Percentiles rank a stretch among this genome's conserved stretches.
Evolutionary conservation across 2,797 vertebrate genomes (phyloP).

Genomic region (Molossus alvarezi): DNA sequence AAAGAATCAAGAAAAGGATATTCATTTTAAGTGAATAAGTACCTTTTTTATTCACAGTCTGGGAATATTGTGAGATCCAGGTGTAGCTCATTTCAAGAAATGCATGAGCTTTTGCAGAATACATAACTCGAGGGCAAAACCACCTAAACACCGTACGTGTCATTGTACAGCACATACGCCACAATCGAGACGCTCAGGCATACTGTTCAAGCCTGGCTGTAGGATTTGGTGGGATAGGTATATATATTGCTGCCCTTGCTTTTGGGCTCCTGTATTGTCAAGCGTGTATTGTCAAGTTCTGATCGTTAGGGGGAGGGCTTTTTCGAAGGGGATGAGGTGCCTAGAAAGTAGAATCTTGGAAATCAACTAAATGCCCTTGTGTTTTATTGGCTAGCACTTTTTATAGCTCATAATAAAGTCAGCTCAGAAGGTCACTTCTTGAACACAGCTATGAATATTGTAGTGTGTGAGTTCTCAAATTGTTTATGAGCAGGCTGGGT

Average conservation of each 20-base stretch:
- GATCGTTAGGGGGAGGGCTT: conserved; percentile 59
- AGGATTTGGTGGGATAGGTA: background rate
- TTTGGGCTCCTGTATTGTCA: conserved; percentile 50
- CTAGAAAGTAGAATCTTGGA: conserved; percentile 84
- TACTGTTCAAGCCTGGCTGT: conserved; percentile 7
- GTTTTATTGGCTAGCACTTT: conserved; percentile 85
- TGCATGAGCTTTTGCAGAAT: conserved; percentile 75
- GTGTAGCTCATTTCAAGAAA: conserved; percentile 80
- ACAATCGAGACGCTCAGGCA: background rate
- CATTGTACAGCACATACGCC: conserved; percentile 76
- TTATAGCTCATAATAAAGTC: conserved; percentile 86
- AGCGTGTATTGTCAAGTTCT: background rate
- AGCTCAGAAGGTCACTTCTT: conserved; percentile 84
- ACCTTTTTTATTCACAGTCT: conserved; percentile 85
- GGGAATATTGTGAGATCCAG: conserved; percentile 78
- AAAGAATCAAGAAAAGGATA: conserved; percentile 83
- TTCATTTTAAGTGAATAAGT: conserved; percentile 87
- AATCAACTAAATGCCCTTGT: conserved; percentile 84
- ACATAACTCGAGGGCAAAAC: conserved; percentile 69
- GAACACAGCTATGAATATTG: conserved; percentile 82
- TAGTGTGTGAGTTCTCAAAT: conserved; percentile 83
- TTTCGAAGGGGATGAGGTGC: conserved; percentile 52
- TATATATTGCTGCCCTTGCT: conserved; percentile 50
- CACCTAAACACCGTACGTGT: conserved; percentile 1
- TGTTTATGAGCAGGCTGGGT: conserved; percentile 83